A percentile compares a stretch with the other conserved stretches of the same genome.
Conservation (phyloP, 23 tunicate genomes). For the Styela plicata region DNA sequence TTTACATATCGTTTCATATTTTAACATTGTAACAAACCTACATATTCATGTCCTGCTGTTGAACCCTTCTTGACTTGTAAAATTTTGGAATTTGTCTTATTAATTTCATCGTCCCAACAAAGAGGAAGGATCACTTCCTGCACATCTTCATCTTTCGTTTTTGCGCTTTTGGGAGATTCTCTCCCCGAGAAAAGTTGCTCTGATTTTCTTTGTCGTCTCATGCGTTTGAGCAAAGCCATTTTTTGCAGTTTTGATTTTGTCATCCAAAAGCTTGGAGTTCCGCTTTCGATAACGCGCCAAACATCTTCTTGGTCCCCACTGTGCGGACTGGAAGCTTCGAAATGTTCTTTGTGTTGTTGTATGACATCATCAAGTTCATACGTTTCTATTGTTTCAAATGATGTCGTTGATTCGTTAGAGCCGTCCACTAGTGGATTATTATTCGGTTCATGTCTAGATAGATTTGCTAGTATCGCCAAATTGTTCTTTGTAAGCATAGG, state of each 20-base stretch:
- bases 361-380: slow-evolving; percentile 4
- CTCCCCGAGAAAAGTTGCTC: neutral
- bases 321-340: neutral
- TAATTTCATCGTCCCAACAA: slow-evolving; percentile 31
- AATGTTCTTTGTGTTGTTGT: neutral
- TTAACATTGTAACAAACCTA: no score
- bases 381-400: slow-evolving; percentile 2
- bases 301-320: slow-evolving; percentile 48
- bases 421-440: slow-evolving; percentile 12
- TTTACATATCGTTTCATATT: no score
- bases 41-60: neutral
- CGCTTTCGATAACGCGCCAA: slow-evolving; percentile 65
- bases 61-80: neutral
- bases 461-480: neutral
- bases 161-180: neutral
- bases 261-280: slow-evolving; percentile 68
- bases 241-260: slow-evolving; percentile 42
- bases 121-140: slow-evolving; percentile 28
- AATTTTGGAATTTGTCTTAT: slow-evolving; percentile 2
- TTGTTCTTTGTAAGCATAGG: slow-evolving; percentile 14
- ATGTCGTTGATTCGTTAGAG: slow-evolving; percentile 13
- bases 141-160: neutral
- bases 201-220: neutral
- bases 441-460: neutral
- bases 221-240: slow-evolving; percentile 20